Conservation (phyloP, 1,140 invertebrate genomes). For the Dryas iulia region DNA sequence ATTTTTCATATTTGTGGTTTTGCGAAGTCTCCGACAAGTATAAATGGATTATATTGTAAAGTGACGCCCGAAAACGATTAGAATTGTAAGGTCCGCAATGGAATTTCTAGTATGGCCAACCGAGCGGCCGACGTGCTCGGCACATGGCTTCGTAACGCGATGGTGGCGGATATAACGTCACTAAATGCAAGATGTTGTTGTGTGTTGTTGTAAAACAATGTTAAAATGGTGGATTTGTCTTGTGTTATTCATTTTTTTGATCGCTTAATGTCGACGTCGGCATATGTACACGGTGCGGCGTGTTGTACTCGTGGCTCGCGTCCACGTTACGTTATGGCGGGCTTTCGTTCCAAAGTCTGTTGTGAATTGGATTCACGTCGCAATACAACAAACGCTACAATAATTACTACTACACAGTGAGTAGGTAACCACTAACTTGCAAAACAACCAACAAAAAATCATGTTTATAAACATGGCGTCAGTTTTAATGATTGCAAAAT, state of each 20-base stretch:
- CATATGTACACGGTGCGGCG: slow-evolving; percentile 31
- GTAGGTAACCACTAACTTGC: neutral
- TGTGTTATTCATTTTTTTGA: neutral
- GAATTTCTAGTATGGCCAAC: slow-evolving; percentile 70
- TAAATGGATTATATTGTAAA: slow-evolving; percentile 80
- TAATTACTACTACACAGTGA: neutral
- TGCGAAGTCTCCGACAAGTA: slow-evolving; percentile 74
- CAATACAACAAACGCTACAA: neutral
- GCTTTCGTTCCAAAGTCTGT: slow-evolving; percentile 38
- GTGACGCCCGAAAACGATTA: slow-evolving; percentile 49
- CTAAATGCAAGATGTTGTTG: slow-evolving; percentile 8
- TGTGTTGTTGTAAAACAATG: slow-evolving; percentile 5
- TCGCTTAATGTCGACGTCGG: neutral
- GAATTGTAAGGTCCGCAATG: slow-evolving; percentile 69
- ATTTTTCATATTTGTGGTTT: slow-evolving; percentile 75
- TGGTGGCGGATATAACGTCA: slow-evolving; percentile 56
- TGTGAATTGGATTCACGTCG: neutral
- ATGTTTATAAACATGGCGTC: slow-evolving; percentile 19
- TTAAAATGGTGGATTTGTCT: slow-evolving; percentile 5
- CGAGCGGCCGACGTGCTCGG: slow-evolving; percentile 69
- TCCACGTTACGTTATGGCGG: slow-evolving; percentile 72
- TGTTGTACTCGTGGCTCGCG: slow-evolving; percentile 74
- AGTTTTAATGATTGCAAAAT: slow-evolving; percentile 10
- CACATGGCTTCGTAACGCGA: slow-evolving; percentile 73
- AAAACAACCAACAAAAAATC: neutral